Conservation (phyloP, 1,140 invertebrate genomes). For the Popillia japonica region DNA sequence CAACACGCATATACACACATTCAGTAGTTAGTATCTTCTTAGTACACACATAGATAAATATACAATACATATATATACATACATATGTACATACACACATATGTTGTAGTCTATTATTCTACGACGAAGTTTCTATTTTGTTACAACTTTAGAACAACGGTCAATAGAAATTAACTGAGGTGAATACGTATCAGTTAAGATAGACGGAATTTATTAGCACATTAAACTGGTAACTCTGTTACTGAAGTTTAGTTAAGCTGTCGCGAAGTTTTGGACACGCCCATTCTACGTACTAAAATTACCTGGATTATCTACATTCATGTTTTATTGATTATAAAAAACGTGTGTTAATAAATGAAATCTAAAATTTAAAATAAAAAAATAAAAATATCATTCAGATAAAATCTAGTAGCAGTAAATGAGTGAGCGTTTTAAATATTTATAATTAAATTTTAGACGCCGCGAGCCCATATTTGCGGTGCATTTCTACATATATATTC, state of each 20-base stretch:
- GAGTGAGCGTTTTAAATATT: too few species aligned
- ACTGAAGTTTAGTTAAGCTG: background rate
- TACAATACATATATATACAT: background rate
- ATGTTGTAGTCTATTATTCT: background rate
- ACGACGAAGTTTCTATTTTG: constrained; percentile 13
- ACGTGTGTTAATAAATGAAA: too few species aligned
- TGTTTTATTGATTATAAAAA: too few species aligned
- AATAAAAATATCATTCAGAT: too few species aligned
- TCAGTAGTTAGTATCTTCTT: too few species aligned
- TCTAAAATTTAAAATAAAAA: too few species aligned
- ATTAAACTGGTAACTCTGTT: background rate
- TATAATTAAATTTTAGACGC: too few species aligned
- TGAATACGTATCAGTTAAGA: background rate
- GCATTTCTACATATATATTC: too few species aligned
- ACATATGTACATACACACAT: background rate
- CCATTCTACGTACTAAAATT: background rate
- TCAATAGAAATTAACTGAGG: background rate
- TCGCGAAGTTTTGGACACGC: background rate
- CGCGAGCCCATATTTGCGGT: too few species aligned
- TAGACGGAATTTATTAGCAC: background rate
- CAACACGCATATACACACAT: too few species aligned
- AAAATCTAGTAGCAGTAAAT: too few species aligned
- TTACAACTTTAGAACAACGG: constrained; percentile 3
- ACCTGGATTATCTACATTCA: background rate
- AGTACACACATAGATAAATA: too few species aligned